Evolutionary conservation across 1,140 invertebrate genomes (phyloP).

Genomic region (Drosophila aff.): DNA sequence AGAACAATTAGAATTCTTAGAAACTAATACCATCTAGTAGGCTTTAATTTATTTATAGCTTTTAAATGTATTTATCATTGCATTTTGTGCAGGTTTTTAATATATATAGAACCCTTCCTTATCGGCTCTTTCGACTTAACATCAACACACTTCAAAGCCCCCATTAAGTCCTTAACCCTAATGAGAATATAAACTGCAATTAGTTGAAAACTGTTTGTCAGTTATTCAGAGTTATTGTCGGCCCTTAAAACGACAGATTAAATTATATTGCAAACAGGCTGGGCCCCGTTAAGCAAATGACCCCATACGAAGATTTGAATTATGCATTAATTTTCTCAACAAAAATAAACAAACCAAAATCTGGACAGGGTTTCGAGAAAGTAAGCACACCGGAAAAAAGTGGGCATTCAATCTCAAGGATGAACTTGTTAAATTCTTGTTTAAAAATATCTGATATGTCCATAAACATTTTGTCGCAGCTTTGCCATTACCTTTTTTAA

Average conservation of each 20-base stretch:
- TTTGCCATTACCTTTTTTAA: no score
- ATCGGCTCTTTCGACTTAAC: conserved; percentile 4
- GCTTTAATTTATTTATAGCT: background rate
- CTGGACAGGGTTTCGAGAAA: conserved; percentile 28
- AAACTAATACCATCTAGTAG: background rate
- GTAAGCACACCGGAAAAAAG: conserved; percentile 3
- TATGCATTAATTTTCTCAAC: background rate
- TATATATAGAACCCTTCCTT: background rate
- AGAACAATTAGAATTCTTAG: background rate
- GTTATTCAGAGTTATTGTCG: background rate
- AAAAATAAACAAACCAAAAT: background rate
- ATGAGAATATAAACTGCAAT: conserved; percentile 11
- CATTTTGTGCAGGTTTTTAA: background rate
- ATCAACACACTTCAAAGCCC: conserved; percentile 11
- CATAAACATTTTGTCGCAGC: background rate
- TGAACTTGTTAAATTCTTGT: background rate
- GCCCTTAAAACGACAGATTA: background rate
- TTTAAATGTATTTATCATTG: background rate
- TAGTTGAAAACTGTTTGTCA: conserved; percentile 10
- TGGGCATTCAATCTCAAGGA: background rate
- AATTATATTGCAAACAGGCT: conserved; percentile 3
- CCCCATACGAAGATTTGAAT: conserved; percentile 7
- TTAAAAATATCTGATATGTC: no score
- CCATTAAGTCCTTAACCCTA: background rate
- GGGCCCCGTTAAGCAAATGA: conserved; percentile 24